Conservation (phyloP, 2,113 vertebrate genomes). For the Rhodinocichla rosea region DNA sequence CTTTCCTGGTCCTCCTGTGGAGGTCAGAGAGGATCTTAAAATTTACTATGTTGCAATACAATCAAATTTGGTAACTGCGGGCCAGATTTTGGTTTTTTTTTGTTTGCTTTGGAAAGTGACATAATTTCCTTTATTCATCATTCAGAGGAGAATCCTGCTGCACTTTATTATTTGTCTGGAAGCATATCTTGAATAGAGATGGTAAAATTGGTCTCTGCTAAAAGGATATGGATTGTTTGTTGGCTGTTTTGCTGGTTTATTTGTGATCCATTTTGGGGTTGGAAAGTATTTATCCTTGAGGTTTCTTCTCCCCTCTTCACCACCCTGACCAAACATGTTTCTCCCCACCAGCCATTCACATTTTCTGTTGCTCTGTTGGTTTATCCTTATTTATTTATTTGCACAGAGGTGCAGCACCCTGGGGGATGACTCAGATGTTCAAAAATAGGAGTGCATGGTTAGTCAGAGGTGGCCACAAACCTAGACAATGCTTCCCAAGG, state of each 20-base stretch:
- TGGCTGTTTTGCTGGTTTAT: background rate
- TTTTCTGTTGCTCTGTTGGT: background rate
- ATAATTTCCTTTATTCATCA: background rate
- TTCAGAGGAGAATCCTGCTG: background rate
- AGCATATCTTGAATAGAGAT: background rate
- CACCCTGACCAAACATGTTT: background rate
- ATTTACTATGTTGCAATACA: background rate
- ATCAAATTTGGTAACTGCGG: background rate
- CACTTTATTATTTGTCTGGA: background rate
- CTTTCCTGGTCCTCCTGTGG: background rate
- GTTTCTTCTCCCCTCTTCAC: background rate
- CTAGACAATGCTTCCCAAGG: background rate
- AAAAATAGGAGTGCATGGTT: background rate
- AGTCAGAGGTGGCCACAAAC: conserved; percentile 4
- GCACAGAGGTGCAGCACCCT: background rate
- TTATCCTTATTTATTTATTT: conserved; percentile 1
- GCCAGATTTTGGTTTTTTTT: background rate
- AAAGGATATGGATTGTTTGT: background rate
- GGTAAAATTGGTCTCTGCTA: background rate
- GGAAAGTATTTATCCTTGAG: background rate
- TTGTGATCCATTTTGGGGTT: background rate
- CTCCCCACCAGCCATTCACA: background rate
- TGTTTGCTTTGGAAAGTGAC: background rate
- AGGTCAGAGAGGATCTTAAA: background rate
- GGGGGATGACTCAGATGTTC: conserved; percentile 3